phyloP scores from a whole-genome alignment of 2,113 vertebrate genomes.

The Cyprinus carpio region DNA sequence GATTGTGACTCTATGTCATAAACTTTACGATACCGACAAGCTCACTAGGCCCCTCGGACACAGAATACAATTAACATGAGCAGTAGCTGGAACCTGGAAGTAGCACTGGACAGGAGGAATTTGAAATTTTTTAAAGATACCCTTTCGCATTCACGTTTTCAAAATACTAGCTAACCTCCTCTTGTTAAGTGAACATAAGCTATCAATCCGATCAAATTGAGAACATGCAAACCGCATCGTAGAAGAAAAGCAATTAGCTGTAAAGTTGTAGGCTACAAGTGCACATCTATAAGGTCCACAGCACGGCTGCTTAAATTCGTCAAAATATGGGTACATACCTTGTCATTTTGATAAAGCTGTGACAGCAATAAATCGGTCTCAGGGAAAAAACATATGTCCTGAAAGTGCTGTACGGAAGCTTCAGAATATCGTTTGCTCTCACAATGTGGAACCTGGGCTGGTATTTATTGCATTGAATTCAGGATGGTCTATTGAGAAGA shows the following conservation, averaged over 20 bases:
- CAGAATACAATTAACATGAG: constrained; percentile 78
- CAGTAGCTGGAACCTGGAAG: constrained; percentile 61
- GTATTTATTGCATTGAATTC: too few relatives aligned
- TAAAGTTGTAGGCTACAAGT: not conserved
- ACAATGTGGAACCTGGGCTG: too few relatives aligned
- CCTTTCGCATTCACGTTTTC: not conserved
- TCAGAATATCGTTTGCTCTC: too few relatives aligned
- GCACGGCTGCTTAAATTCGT: not conserved
- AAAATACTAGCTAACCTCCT: not conserved
- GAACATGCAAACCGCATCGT: not conserved
- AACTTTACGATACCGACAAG: constrained; percentile 84
- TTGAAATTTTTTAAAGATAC: not conserved
- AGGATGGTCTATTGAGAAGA: not conserved
- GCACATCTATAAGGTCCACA: not conserved
- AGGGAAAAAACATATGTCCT: too few relatives aligned
- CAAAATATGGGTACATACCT: constrained; percentile 75
- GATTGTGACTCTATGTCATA: constrained; percentile 84
- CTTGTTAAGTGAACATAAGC: too few relatives aligned
- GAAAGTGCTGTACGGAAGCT: too few relatives aligned
- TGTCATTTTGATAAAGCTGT: constrained; percentile 99
- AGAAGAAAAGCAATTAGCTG: not conserved
- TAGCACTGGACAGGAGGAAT: constrained; percentile 44
- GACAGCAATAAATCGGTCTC: constrained; percentile 64
- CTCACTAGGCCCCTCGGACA: constrained; percentile 74
- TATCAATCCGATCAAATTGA: not conserved